These are phyloP conservation scores for Periplaneta americana DNA, from an alignment of 1,140 invertebrate genomes.

Conservation along the genomic window DNA sequence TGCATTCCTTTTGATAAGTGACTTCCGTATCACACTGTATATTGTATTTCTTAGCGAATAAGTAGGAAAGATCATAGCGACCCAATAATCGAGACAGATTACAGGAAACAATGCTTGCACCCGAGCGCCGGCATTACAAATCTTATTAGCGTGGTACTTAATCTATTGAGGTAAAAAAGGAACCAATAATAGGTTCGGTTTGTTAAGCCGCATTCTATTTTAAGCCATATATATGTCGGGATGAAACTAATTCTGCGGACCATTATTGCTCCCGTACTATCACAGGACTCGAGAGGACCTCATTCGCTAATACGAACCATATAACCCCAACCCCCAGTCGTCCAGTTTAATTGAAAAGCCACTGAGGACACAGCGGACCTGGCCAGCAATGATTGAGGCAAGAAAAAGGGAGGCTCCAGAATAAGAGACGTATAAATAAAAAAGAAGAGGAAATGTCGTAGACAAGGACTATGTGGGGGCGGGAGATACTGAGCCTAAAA, in stretches of 20 bases:
- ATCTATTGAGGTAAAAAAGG: not conserved
- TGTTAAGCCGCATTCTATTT: not conserved
- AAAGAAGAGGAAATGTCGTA: not conserved
- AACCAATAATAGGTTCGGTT: not conserved
- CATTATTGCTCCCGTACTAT: not conserved
- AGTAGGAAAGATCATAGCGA: not conserved
- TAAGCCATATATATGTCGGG: not conserved
- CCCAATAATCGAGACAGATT: not conserved
- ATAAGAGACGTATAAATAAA: not conserved
- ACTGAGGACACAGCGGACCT: not conserved
- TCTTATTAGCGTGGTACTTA: not conserved
- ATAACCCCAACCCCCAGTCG: not conserved
- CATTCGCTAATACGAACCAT: not conserved
- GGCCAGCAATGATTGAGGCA: not conserved
- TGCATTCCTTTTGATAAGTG: too few relatives aligned
- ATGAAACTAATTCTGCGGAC: not conserved
- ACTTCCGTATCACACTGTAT: too few relatives aligned
- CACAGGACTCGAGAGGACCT: not conserved
- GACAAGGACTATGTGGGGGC: not conserved
- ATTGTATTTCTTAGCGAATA: not conserved
- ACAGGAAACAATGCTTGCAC: not conserved
- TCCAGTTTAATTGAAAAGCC: slow-evolving; percentile 12
- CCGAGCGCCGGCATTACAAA: not conserved
- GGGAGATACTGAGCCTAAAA: not conserved
- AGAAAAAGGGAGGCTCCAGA: slow-evolving; percentile 1